Evolutionary conservation across 1,140 invertebrate genomes (phyloP).

Genomic region (Bombus polaris): DNA sequence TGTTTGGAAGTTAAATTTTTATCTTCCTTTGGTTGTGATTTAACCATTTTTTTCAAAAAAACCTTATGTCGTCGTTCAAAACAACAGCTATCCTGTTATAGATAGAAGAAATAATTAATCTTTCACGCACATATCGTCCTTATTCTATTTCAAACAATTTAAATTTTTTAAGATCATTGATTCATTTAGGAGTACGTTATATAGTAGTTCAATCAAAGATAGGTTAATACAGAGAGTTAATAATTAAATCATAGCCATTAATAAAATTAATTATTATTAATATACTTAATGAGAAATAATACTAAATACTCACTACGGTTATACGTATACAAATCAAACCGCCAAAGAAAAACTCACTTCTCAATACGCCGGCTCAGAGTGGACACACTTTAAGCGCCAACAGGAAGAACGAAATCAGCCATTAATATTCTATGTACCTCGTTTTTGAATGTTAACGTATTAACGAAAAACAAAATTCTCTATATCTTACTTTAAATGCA

Average conservation of each 20-base stretch:
- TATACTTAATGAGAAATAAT: not conserved
- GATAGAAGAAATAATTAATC: not conserved
- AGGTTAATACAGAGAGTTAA: not conserved
- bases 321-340: not conserved
- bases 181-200: not conserved
- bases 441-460: not conserved
- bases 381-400: conserved; percentile 27
- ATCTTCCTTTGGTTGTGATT: not conserved
- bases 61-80: not conserved
- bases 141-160: not conserved
- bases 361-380: conserved; percentile 13
- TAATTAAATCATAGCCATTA: not conserved
- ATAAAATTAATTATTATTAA: not conserved
- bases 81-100: not conserved
- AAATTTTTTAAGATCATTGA: conserved; percentile 4
- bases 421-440: not conserved
- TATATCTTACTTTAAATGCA: not conserved
- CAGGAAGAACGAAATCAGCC: conserved; percentile 30
- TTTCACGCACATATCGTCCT: not conserved
- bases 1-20: not conserved
- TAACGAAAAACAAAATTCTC: conserved; percentile 9
- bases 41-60: conserved; percentile 32
- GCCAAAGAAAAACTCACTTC: not conserved
- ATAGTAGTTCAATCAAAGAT: not conserved
- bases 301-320: not conserved